Evolutionary conservation across 53 echinoderm and acorn worm species (phyloP), one percentile per base, ranked within the genome.

Genomic region (Apostichopus leukothele): DNA sequence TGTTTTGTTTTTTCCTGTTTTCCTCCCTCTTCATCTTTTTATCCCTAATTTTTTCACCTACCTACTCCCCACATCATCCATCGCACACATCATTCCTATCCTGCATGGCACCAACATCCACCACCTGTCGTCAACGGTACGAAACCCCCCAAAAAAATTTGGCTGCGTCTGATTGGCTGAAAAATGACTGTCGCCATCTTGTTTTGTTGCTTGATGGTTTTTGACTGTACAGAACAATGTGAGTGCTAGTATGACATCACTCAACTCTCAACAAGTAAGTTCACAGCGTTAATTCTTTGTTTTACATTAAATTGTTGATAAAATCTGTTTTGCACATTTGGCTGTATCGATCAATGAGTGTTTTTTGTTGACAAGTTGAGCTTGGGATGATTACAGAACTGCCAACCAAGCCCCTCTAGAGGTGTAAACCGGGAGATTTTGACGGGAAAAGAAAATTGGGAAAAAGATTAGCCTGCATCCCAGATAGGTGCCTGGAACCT

Each of bases 231-330:
- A 88, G 88, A 73, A 73, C 73, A 88, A 55, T 74, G 74, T 88
- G 7, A 88, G 53, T 88, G 52, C 88, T 23, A 88, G 88, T 20
- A 55, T 73, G 74, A 74, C 54, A 1, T 88, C 88, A 51, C 75
- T 88, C 21, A 73, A 52, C 88, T 74, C 74, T 51, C 75, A 53
- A 14, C 88, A 74, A 75, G 81, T 81, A 81, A 81, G 81, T 81
- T 21, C 39, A 39, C 39, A 39, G 39, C 2, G 3, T 39, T 39
- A 39, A 39, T 39, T 39, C 39, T 39, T 39, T 39, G 39, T 39
- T 39, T 39, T 39, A 39, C 3, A 39, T 39, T 39, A 39, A 39
- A 39, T 39, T 39, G 39, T 39, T 39, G 39, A 39, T 39, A 39
- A 3, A 39, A 39, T 39, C 3, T 39, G 39, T 39, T 39, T 3